Percentiles rank a stretch among this genome's conserved stretches.
Conservation (phyloP, 2,113 vertebrate genomes). For the Actenoides lindsayi region DNA sequence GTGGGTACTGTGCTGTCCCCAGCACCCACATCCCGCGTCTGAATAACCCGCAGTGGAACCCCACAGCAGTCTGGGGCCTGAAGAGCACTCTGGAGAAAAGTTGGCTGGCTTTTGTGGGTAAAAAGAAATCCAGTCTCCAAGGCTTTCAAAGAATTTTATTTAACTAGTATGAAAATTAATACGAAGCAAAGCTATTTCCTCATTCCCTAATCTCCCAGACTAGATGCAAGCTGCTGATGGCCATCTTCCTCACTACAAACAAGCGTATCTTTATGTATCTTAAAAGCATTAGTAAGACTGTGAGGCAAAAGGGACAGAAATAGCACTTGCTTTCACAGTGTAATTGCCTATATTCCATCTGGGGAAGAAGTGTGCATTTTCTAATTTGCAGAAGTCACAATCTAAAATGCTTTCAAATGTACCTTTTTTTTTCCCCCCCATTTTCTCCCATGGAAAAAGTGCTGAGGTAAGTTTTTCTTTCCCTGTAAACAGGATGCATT, state of each 20-base stretch:
- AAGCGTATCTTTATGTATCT: background rate
- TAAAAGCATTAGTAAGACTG: background rate
- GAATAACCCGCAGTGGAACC: background rate
- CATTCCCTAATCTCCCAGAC: background rate
- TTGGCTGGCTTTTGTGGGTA: background rate
- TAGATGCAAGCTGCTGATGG: background rate
- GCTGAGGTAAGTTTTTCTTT: conserved; percentile 33
- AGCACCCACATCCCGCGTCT: fast-evolving
- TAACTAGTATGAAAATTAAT: background rate
- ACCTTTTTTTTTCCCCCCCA: fast-evolving
- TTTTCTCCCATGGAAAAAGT: background rate
- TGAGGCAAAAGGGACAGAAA: background rate
- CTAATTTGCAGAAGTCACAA: background rate
- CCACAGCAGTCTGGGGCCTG: background rate
- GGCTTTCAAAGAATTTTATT: background rate
- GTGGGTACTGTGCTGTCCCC: background rate
- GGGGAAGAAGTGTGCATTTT: background rate
- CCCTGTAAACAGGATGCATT: background rate
- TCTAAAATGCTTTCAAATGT: background rate
- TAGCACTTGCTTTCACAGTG: background rate
- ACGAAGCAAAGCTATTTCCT: background rate
- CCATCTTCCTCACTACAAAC: background rate
- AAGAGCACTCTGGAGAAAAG: background rate
- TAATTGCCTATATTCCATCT: conserved; percentile 20
- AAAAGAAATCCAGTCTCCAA: background rate